Evolutionary conservation across 1,140 invertebrate species (phyloP).

Genomic region (Cardiocondyla obscurior): DNA sequence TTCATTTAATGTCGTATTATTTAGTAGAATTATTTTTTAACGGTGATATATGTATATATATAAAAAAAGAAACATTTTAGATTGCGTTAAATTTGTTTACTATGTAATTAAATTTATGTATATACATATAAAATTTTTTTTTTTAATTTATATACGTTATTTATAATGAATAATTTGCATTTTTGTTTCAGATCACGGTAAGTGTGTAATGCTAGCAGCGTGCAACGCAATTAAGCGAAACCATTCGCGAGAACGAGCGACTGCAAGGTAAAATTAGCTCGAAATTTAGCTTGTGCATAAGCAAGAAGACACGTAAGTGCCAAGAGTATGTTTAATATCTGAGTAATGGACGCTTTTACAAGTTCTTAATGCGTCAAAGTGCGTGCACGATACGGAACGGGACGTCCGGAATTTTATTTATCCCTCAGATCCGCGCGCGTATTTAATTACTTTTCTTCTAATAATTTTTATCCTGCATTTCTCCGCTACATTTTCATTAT

Average conservation of each 20-base stretch:
- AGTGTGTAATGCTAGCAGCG: slow-evolving; percentile 13
- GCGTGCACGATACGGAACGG: slow-evolving; percentile 51
- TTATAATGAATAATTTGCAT: not conserved
- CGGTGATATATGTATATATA: too few relatives aligned
- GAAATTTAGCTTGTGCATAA: slow-evolving; percentile 35
- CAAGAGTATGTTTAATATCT: slow-evolving; percentile 36
- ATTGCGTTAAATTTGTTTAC: not conserved
- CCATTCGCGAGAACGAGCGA: slow-evolving; percentile 20
- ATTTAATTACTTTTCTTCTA: slow-evolving; percentile 43
- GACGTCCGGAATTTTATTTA: slow-evolving; percentile 47
- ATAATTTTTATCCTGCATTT: slow-evolving; percentile 25
- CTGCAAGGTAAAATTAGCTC: slow-evolving; percentile 45
- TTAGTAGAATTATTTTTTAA: not conserved
- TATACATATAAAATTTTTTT: not conserved
- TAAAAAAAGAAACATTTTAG: not conserved
- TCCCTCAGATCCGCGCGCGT: slow-evolving; percentile 5
- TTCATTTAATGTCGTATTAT: not conserved
- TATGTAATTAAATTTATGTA: not conserved
- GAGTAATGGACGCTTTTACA: slow-evolving; percentile 63
- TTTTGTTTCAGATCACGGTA: slow-evolving; percentile 61
- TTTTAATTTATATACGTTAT: not conserved
- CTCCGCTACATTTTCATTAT: slow-evolving; percentile 6
- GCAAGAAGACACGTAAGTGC: slow-evolving; percentile 56
- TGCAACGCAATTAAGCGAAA: slow-evolving; percentile 37
- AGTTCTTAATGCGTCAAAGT: slow-evolving; percentile 66